Evolutionary conservation across 2,797 vertebrate species (phyloP).

Genomic region (Mus caroli): DNA sequence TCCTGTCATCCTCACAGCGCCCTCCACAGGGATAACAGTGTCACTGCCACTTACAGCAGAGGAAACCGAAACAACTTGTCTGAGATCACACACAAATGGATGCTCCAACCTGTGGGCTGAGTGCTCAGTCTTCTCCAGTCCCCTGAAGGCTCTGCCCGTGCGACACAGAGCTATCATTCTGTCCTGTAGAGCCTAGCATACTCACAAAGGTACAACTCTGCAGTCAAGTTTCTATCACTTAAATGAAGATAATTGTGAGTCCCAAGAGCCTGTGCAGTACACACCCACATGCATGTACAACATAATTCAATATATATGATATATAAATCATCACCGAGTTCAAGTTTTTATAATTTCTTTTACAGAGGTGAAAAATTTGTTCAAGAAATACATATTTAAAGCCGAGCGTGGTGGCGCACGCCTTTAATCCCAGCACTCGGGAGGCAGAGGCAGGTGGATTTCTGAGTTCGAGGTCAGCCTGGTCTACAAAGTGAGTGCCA

Average conservation of each 20-base stretch:
- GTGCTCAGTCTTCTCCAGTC: not conserved
- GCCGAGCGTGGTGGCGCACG: too few relatives aligned
- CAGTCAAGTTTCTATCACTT: not conserved
- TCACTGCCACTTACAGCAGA: not conserved
- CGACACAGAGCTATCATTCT: not conserved
- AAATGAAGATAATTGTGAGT: not conserved
- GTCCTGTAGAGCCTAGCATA: not conserved
- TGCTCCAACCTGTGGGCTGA: not conserved
- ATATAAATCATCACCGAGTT: not conserved
- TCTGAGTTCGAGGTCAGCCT: too few relatives aligned
- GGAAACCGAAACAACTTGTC: not conserved
- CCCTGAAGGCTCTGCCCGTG: not conserved
- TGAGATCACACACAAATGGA: not conserved
- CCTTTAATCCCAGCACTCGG: too few relatives aligned
- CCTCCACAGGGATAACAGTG: not conserved
- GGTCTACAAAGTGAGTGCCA: too few relatives aligned
- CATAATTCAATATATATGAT: not conserved
- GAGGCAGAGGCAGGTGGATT: too few relatives aligned
- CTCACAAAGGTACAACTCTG: not conserved
- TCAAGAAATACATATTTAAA: conserved; percentile 58
- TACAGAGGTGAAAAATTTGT: conserved; percentile 40
- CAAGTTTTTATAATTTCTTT: conserved; percentile 40
- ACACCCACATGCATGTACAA: not conserved
- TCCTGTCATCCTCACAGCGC: accelerated
- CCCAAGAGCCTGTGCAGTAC: not conserved